phyloP scores from a whole-genome alignment of 2,888 invertebrate species.

The Xanthorhoe spadicearia region DNA sequence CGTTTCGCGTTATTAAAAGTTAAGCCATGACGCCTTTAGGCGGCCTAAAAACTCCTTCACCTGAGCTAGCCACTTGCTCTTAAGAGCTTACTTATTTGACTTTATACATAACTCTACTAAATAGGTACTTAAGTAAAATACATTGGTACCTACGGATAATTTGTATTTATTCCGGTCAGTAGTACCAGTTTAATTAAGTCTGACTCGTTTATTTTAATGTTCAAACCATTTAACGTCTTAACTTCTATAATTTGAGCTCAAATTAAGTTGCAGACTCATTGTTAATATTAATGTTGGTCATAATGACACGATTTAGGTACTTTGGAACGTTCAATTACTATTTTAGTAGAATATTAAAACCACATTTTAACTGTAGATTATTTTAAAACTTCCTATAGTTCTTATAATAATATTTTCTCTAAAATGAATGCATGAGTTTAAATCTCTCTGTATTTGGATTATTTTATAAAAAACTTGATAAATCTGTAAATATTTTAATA shows the following conservation, averaged over 20 bases:
- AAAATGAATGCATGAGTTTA: too few relatives aligned
- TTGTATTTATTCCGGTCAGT: constrained; percentile 30
- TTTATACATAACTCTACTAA: background rate
- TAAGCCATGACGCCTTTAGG: too few relatives aligned
- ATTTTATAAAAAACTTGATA: too few relatives aligned
- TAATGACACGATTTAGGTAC: constrained; percentile 29
- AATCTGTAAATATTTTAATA: too few relatives aligned
- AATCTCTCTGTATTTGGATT: too few relatives aligned
- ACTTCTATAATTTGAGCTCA: constrained; percentile 37
- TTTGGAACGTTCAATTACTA: constrained; percentile 8
- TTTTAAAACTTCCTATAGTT: background rate
- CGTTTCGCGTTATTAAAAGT: too few relatives aligned
- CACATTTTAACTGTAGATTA: background rate
- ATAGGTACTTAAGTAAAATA: constrained; percentile 3
- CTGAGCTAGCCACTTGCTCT: too few relatives aligned
- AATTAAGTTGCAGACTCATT: constrained; percentile 36
- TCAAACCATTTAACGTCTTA: constrained; percentile 37
- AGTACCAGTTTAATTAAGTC: constrained; percentile 34
- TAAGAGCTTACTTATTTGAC: too few relatives aligned
- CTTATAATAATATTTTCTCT: too few relatives aligned
- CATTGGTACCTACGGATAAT: constrained; percentile 6
- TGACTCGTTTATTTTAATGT: constrained; percentile 37
- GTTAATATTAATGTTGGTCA: constrained; percentile 35
- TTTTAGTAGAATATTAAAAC: background rate
- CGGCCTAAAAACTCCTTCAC: too few relatives aligned